Base-by-base conservation (phyloP, 2,113 vertebrate genomes). In the Oreocharis arfaki region DNA sequence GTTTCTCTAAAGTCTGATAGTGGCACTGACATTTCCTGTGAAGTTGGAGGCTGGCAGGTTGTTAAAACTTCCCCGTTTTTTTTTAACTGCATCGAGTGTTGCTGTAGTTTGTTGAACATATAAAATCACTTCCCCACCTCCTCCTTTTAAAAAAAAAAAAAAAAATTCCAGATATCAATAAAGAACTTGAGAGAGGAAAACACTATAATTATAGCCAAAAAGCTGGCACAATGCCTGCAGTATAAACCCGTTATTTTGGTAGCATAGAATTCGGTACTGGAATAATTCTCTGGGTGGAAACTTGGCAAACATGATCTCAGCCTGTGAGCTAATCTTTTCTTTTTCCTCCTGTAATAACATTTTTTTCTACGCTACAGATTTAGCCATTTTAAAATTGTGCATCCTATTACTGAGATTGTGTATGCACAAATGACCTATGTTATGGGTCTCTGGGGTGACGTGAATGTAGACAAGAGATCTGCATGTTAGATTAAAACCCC, bases 281-380 rank as follows among this genome's bases (percentile, higher is more conserved):
- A 97, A 96, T 97, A 97, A 97, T 95, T 97, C 96, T 97, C 92
- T 97, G 94, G 96, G 94, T 95, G 95, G 96, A 95, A 97, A 97
- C 94, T 97, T 97, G 96, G 96, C 96, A 96, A 96, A 95, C 89
- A 79, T 74, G 91, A 92, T 93, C 96, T 93, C 91, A 96, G 96
- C 89, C 89, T 93, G 81, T 67, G 93, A 97, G 95, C 91, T 96
- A 96, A 96, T 94, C 90, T 95, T 96, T 94, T 81, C 81, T 94
- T 81, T 85, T 88, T 65, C 73, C 83, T 93, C 80, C 89, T 96
- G 86, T 90, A 96, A 96, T 95, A 97, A 95, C 86, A 89, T 96
- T 95, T 93, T 95, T 92, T 78, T 83, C 75, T 92, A 57, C 87
- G 44, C 75, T 79, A 59, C 87, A 94, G 92, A 95, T 96, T 94